Conservation (phyloP, 2,113 vertebrate genomes). For the Crotalus tigris region DNA sequence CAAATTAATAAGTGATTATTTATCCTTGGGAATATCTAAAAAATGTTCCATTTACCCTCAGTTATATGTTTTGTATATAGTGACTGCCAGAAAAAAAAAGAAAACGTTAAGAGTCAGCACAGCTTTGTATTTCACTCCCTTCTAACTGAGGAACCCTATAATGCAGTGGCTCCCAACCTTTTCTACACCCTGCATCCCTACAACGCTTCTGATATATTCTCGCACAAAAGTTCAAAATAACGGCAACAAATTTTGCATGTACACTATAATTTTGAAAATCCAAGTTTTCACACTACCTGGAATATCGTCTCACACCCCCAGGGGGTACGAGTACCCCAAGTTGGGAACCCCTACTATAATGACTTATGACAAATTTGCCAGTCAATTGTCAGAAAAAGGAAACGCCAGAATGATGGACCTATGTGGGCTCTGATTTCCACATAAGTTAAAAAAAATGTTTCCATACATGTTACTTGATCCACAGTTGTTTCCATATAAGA, state of each 20-base stretch:
- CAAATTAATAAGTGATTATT: constrained; percentile 59
- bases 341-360: not conserved
- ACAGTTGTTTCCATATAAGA: constrained; percentile 41
- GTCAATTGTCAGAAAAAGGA: constrained; percentile 34
- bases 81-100: constrained; percentile 63
- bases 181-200: no score
- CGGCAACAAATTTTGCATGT: no score
- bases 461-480: not conserved
- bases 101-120: constrained; percentile 32
- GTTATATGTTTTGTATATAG: constrained; percentile 51
- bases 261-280: no score
- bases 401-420: not conserved
- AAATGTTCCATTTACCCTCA: constrained; percentile 50
- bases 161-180: no score
- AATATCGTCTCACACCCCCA: no score
- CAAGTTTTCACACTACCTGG: no score
- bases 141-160: constrained; percentile 11
- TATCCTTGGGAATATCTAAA: constrained; percentile 55
- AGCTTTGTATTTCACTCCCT: not conserved
- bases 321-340: no score
- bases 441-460: constrained; percentile 31
- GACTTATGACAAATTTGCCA: constrained; percentile 29
- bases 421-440: constrained; percentile 29
- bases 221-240: no score
- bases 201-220: no score